Conservation (phyloP, 2,888 invertebrate species). For the Vanessa cardui region DNA sequence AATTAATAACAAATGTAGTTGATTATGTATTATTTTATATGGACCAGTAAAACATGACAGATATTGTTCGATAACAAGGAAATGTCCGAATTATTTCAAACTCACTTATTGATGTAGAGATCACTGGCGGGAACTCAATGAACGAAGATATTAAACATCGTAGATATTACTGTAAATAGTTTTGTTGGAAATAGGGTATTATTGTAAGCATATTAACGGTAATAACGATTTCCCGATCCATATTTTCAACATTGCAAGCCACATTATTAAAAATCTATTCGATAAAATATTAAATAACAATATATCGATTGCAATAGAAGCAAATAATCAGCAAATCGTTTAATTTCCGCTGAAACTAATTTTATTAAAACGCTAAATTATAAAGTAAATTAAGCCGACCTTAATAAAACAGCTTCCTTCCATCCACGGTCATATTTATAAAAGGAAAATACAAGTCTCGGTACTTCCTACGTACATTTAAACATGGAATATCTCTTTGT, state of each 20-base stretch:
- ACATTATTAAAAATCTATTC: background rate
- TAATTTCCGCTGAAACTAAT: slow-evolving; percentile 27
- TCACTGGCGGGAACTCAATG: too few relatives aligned
- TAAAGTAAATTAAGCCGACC: slow-evolving; percentile 43
- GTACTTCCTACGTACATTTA: slow-evolving; percentile 37
- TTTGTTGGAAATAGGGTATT: too few relatives aligned
- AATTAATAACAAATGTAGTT: too few relatives aligned
- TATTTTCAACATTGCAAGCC: background rate
- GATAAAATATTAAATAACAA: background rate
- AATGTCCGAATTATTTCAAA: too few relatives aligned
- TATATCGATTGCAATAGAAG: slow-evolving; percentile 6
- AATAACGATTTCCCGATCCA: background rate
- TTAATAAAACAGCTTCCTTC: slow-evolving; percentile 63
- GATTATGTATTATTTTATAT: too few relatives aligned
- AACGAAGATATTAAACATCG: too few relatives aligned
- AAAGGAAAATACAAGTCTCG: slow-evolving; percentile 42
- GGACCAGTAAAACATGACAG: too few relatives aligned
- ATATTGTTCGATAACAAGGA: too few relatives aligned
- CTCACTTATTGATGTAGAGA: too few relatives aligned
- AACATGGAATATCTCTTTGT: slow-evolving; percentile 17
- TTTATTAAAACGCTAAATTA: slow-evolving; percentile 27
- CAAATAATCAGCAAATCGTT: slow-evolving; percentile 41
- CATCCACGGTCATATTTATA: slow-evolving; percentile 43
- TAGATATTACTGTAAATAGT: too few relatives aligned
- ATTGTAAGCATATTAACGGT: background rate